Evolutionary conservation across 1,140 invertebrate species (phyloP).

Genomic region (Capitella teleta): DNA sequence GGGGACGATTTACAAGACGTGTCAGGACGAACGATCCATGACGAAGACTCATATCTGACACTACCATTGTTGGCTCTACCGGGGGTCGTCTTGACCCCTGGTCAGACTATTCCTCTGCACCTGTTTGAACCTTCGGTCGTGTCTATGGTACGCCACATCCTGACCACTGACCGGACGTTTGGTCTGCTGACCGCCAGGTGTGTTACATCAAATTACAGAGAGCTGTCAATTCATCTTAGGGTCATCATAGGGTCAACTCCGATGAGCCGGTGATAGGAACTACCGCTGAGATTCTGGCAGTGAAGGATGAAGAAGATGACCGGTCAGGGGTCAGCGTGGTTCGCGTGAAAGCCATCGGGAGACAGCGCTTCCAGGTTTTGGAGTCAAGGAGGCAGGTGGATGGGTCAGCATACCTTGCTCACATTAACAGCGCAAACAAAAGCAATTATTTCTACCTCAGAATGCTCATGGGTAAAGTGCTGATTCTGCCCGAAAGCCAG

Average conservation of each 20-base stretch:
- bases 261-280: constrained; percentile 44
- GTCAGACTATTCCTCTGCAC: constrained; percentile 60
- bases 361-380: constrained; percentile 55
- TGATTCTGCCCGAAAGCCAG: constrained; percentile 54
- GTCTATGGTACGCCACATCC: constrained; percentile 48
- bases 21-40: constrained; percentile 51
- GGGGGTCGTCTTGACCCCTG: constrained; percentile 56
- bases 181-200: constrained; percentile 49
- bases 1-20: constrained; percentile 53
- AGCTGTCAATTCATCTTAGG: no score
- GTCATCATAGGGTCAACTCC: no score
- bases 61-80: constrained; percentile 51
- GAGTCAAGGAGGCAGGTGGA: constrained; percentile 41
- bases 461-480: constrained; percentile 48
- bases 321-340: constrained; percentile 28
- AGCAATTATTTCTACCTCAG: constrained; percentile 19
- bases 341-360: constrained; percentile 51
- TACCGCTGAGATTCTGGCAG: constrained; percentile 62
- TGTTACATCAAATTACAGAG: constrained; percentile 2
- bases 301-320: constrained; percentile 46
- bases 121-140: constrained; percentile 48
- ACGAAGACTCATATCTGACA: constrained; percentile 41
- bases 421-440: neutral
- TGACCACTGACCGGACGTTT: constrained; percentile 51
- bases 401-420: constrained; percentile 35